Evolutionary conservation across 2,113 vertebrate species (phyloP).

Genomic region (Hemiprocne comata): DNA sequence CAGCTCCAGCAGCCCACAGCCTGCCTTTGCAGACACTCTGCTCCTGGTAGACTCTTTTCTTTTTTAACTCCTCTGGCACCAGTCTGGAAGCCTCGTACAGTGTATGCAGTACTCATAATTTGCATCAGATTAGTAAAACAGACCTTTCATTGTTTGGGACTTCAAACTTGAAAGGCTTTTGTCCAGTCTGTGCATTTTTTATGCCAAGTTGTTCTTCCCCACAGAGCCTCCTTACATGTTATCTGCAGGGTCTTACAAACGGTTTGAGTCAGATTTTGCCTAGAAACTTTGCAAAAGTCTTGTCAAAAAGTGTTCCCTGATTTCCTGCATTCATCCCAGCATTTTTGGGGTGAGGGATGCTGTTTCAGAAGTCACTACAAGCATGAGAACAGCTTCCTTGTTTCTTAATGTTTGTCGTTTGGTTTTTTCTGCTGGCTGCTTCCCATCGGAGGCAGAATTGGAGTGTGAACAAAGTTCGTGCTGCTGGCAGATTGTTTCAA

Average conservation of each 20-base stretch:
- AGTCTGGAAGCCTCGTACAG: not conserved
- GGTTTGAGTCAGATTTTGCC: not conserved
- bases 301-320: not conserved
- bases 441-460: constrained; percentile 43
- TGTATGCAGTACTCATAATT: not conserved
- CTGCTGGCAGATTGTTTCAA: constrained; percentile 41
- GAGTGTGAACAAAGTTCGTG: constrained; percentile 46
- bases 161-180: not conserved
- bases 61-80: not conserved
- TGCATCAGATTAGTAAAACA: constrained; percentile 21
- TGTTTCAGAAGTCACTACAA: not conserved
- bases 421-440: constrained; percentile 3
- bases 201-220: not conserved
- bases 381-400: constrained; percentile 9
- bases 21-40: not conserved
- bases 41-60: not conserved
- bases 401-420: not conserved
- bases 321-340: not conserved
- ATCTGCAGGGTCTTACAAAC: not conserved
- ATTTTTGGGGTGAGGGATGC: not conserved
- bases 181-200: not conserved
- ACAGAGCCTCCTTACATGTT: not conserved
- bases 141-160: constrained; percentile 9
- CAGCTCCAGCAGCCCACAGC: not conserved
- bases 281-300: not conserved